Conservation (phyloP, 2,797 vertebrate species). For the Acipenser transmontanus region DNA sequence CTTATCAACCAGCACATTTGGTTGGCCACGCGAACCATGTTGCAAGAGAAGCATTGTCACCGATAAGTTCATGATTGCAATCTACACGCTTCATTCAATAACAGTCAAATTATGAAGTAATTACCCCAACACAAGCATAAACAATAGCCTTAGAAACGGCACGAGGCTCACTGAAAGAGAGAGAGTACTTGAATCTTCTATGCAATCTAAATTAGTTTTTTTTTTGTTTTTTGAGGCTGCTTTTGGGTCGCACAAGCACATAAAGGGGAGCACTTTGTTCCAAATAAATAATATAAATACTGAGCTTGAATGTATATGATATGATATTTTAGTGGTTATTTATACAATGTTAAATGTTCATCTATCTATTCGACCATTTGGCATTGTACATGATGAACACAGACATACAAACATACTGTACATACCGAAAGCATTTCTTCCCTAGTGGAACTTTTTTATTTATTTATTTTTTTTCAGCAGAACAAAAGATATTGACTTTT, state of each 20-base stretch:
- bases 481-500: conserved; percentile 10
- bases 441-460: not conserved
- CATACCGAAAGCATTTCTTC: not conserved
- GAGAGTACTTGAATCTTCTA: conserved; percentile 34
- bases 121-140: conserved; percentile 54
- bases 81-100: conserved; percentile 57
- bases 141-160: conserved; percentile 50
- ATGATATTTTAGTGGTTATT: too few relatives aligned
- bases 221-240: conserved; percentile 17
- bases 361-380: too few relatives aligned
- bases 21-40: conserved; percentile 3
- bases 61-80: conserved; percentile 38
- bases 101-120: conserved; percentile 59
- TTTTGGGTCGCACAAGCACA: not conserved
- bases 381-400: too few relatives aligned
- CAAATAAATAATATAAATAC: too few relatives aligned
- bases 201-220: conserved; percentile 36
- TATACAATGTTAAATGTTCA: too few relatives aligned
- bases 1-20: conserved; percentile 5
- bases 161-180: conserved; percentile 25
- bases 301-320: too few relatives aligned
- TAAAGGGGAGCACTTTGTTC: too few relatives aligned
- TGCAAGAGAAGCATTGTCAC: not conserved
- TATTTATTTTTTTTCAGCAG: not conserved
- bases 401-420: not conserved